phyloP scores from a whole-genome alignment of 2,113 vertebrate species.

The Myxocyprinus asiaticus region DNA sequence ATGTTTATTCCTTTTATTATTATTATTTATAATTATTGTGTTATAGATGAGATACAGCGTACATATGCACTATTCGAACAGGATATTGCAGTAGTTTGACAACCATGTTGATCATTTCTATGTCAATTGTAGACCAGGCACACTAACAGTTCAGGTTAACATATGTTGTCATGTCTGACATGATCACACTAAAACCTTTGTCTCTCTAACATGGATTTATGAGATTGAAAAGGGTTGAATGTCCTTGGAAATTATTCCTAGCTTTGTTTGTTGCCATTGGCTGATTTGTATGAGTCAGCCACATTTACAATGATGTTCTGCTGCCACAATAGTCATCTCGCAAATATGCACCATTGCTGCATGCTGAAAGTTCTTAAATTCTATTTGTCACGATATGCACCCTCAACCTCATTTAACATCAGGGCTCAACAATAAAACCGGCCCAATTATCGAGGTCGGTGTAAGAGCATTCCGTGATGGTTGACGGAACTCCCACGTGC shows the following conservation, averaged over 20 bases:
- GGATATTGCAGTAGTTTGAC: not conserved
- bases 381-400: not conserved
- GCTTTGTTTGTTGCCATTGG: too few species aligned
- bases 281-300: not conserved
- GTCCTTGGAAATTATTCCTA: too few species aligned
- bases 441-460: too few species aligned
- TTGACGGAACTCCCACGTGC: too few species aligned
- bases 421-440: too few species aligned
- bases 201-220: too few species aligned
- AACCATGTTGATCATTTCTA: slow-evolving; percentile 1
- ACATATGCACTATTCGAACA: not conserved
- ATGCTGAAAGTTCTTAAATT: not conserved
- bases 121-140: not conserved
- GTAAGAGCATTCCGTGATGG: too few species aligned
- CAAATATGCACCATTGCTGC: not conserved
- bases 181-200: too few species aligned
- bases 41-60: slow-evolving; percentile 10
- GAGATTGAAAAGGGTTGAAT: too few species aligned
- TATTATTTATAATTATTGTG: not conserved
- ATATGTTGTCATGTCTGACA: not conserved
- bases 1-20: not conserved
- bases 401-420: slow-evolving; percentile 29
- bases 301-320: not conserved
- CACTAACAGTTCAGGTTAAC: not conserved
- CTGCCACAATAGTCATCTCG: not conserved